Percentiles rank a stretch among this genome's conserved stretches.
These are phyloP conservation scores for Ceramica pisi DNA, from an alignment of 2,888 invertebrate species.

Conservation along the genomic window DNA sequence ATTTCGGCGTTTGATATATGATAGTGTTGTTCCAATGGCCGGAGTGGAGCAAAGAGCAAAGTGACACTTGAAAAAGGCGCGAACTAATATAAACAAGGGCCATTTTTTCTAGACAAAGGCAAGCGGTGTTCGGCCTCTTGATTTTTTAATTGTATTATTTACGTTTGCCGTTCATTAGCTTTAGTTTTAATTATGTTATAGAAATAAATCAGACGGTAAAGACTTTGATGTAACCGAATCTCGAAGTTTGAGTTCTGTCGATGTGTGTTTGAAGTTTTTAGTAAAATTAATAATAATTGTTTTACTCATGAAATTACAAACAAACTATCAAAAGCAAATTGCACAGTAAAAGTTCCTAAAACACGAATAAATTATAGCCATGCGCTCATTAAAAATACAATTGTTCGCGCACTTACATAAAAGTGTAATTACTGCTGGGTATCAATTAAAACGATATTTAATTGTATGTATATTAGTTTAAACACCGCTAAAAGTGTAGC, in stretches of 20 bases:
- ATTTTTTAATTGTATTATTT: constrained; percentile 61
- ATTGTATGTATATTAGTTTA: constrained; percentile 22
- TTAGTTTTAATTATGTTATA: constrained; percentile 48
- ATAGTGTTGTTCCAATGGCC: constrained; percentile 84
- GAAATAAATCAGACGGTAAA: constrained; percentile 47
- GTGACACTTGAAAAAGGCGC: constrained; percentile 90
- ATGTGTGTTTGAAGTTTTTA: not conserved
- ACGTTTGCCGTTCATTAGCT: constrained; percentile 43
- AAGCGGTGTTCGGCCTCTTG: constrained; percentile 68
- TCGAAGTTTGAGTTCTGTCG: not conserved
- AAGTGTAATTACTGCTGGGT: constrained; percentile 18
- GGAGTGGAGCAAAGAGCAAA: constrained; percentile 87
- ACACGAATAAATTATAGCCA: constrained; percentile 5
- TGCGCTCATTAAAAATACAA: constrained; percentile 34
- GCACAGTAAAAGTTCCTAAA: not conserved
- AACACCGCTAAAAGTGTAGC: constrained; percentile 30
- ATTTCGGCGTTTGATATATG: constrained; percentile 88
- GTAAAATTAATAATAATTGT: not conserved
- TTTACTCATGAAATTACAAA: constrained; percentile 9
- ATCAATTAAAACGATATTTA: constrained; percentile 42
- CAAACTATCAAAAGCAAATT: not conserved
- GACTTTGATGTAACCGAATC: constrained; percentile 57
- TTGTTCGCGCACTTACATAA: constrained; percentile 21
- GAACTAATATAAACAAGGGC: constrained; percentile 87
- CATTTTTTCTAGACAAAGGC: constrained; percentile 81